Evolutionary conservation across 1,140 invertebrate species (phyloP), one percentile per base, ranked within the genome.

Genomic region (Orussus abietinus): DNA sequence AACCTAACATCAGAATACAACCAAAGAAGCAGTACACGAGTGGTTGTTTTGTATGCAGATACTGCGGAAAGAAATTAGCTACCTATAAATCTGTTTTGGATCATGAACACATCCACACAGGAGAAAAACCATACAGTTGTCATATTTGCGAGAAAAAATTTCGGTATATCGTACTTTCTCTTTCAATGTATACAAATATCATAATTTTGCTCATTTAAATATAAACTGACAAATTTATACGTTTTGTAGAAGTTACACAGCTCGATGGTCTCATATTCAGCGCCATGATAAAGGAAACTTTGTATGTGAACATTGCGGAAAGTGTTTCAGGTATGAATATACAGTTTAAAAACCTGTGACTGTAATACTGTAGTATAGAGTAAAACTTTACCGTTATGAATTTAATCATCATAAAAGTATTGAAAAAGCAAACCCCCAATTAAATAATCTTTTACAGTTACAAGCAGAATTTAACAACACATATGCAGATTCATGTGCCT

Each of bases 141-240:
- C 54, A 75, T 12, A 55, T 73, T 10, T 83, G 80, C 57, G 69
- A 73, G 10, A 80, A 76, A 51, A 72, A 59, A 29, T 79, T 77
- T 44, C 72, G 35, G 47, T 14, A 49, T 40, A 15, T 28, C n/a
- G n/a, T n/a, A n/a, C n/a, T n/a, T n/a, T 0, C 38, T 38, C 29
- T 19, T 10, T 5, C 19, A 6, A 31, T 36, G 21, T 22, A 6
- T 11, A 36, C 19, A 36, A 36, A 36, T 19, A 12, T 11, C 34
- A 36, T 11, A 19, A 22, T 4, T n/a, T 6, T 4, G 25, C 11
- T 5, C 34, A 36, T 36, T 21, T 36, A 22, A 22, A 36, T 13
- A 14, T 21, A 36, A 36, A 21, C 25, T 33, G 14, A 32, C 9
- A 7, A 20, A 18, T 18, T 37, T 25, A 13, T 36, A 19, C 32